These are phyloP conservation scores for Brachionus manjavacas DNA, from an alignment of 1,140 invertebrate genomes.

Conservation along the genomic window DNA sequence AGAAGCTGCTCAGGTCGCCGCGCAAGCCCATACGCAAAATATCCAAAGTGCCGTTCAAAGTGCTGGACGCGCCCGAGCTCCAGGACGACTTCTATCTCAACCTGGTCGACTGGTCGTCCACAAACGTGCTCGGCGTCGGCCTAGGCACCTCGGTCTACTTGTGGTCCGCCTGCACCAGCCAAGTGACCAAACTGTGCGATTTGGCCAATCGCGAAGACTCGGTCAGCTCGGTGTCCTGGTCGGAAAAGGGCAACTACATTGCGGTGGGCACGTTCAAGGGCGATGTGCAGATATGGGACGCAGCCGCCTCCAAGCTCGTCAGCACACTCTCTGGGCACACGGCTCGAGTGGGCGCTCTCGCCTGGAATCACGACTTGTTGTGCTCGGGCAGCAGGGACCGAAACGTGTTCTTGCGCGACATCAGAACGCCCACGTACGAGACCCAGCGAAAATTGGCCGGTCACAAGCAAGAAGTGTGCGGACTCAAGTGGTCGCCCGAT, in stretches of 20 bases:
- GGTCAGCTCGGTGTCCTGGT: slow-evolving; percentile 98
- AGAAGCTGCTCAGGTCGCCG: slow-evolving; percentile 84
- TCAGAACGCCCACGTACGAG: slow-evolving; percentile 72
- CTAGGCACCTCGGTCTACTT: slow-evolving; percentile 95
- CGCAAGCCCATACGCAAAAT: slow-evolving; percentile 84
- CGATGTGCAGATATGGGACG: slow-evolving; percentile 90
- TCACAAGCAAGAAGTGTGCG: slow-evolving; percentile 95
- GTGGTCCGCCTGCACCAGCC: slow-evolving; percentile 97
- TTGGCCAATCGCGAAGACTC: slow-evolving; percentile 83
- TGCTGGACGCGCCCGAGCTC: slow-evolving; percentile 93
- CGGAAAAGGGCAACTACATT: slow-evolving; percentile 88
- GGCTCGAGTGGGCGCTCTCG: slow-evolving; percentile 74
- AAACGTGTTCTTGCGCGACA: slow-evolving; percentile 87
- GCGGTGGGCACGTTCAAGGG: slow-evolving; percentile 95
- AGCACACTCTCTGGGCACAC: slow-evolving; percentile 85
- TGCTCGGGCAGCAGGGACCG: slow-evolving; percentile 92
- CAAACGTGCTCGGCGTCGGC: slow-evolving; percentile 97
- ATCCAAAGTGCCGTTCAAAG: slow-evolving; percentile 92
- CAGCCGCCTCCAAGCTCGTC: slow-evolving; percentile 84
- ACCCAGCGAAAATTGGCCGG: slow-evolving; percentile 65
- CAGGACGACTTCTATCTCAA: slow-evolving; percentile 99
- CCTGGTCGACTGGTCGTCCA: slow-evolving; percentile 97
- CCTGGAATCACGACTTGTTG: slow-evolving; percentile 95
- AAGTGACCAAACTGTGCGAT: slow-evolving; percentile 93
- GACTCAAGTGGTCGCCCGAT: slow-evolving; percentile 98